Evolutionary conservation across 2,797 vertebrate species (phyloP).

Genomic region (Aplochiton taeniatus): DNA sequence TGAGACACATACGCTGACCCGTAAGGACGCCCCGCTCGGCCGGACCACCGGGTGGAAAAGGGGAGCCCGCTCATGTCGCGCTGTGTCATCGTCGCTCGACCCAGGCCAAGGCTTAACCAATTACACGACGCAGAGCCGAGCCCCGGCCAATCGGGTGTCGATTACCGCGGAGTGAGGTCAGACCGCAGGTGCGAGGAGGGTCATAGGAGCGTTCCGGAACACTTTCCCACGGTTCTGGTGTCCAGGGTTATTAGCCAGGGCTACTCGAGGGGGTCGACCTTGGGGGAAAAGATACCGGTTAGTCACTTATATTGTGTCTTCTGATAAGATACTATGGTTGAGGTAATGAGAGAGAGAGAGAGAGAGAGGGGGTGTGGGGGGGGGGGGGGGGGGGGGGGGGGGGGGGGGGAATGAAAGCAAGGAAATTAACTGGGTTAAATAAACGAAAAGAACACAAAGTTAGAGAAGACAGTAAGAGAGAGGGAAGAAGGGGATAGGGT

Average conservation of each 20-base stretch:
- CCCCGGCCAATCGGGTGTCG: conserved; percentile 28
- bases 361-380: background rate
- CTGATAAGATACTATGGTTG: conserved; percentile 18
- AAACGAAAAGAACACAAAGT: no score
- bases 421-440: no score
- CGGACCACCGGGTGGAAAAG: no score
- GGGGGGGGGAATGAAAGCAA: background rate
- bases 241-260: conserved; percentile 32
- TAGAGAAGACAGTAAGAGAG: no score
- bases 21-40: no score
- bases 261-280: conserved; percentile 40
- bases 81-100: no score
- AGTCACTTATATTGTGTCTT: conserved; percentile 45
- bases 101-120: conserved; percentile 44
- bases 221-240: conserved; percentile 22
- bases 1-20: conserved; percentile 62
- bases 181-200: conserved; percentile 58
- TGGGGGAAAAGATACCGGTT: conserved; percentile 44
- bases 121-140: conserved; percentile 40
- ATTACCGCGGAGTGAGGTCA: conserved; percentile 57
- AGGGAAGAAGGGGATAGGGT: no score
- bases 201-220: conserved; percentile 1
- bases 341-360: background rate
- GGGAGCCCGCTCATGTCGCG: no score
- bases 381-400: background rate